A percentile compares a stretch with the other conserved stretches of the same genome.
phyloP scores from a whole-genome alignment of 2,888 invertebrate genomes.

The Bruchidius siliquastri region DNA sequence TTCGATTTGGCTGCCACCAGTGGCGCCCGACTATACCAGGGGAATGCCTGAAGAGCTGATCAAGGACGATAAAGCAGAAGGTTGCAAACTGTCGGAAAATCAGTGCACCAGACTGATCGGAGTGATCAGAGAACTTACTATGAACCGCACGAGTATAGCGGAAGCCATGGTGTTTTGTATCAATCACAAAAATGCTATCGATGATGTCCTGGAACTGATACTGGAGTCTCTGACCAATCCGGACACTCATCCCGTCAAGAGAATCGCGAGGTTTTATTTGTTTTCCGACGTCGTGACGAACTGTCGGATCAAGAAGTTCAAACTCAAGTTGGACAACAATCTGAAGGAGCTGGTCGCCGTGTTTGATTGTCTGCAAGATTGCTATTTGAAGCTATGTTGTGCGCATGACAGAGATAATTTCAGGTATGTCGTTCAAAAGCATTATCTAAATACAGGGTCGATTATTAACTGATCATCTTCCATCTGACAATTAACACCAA shows the following conservation, averaged over 20 bases:
- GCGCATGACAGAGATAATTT: neutral
- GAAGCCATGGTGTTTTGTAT: constrained; percentile 97
- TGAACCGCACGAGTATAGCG: constrained; percentile 71
- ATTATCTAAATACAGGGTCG: too few relatives aligned
- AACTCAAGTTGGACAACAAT: constrained; percentile 47
- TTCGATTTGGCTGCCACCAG: constrained; percentile 93
- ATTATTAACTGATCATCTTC: too few relatives aligned
- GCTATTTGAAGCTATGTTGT: neutral
- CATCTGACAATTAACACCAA: too few relatives aligned
- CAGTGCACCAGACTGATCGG: constrained; percentile 87
- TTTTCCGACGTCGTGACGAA: constrained; percentile 95
- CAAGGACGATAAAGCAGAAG: constrained; percentile 55
- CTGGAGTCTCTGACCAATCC: constrained; percentile 75
- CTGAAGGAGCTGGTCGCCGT: constrained; percentile 29
- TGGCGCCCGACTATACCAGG: constrained; percentile 83
- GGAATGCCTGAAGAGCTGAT: constrained; percentile 93
- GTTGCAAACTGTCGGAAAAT: constrained; percentile 62
- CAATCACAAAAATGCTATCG: constrained; percentile 90
- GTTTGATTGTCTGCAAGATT: neutral
- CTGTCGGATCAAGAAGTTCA: constrained; percentile 75
- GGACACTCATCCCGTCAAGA: constrained; percentile 67
- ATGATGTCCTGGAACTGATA: constrained; percentile 87
- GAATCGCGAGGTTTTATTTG: constrained; percentile 80
- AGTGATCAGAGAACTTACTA: constrained; percentile 74
- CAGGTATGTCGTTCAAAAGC: neutral